These are phyloP conservation scores for Cairina moschata DNA, from an alignment of 2,113 vertebrate species.

Conservation along the genomic window DNA sequence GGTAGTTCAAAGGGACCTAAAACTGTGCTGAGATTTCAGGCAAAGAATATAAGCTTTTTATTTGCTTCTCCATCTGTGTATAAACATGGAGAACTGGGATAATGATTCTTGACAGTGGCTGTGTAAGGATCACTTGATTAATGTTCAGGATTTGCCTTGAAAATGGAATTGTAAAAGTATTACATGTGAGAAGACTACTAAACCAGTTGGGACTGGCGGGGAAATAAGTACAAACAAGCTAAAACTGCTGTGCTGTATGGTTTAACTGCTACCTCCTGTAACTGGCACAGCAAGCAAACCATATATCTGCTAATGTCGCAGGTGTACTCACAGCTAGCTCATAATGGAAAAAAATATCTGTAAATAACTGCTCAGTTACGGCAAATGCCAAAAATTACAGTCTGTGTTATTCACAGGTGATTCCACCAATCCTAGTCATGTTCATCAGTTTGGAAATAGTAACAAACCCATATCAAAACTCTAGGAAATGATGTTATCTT, in stretches of 20 bases:
- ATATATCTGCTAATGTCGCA: constrained; percentile 36
- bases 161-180: neutral
- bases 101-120: neutral
- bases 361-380: constrained; percentile 55
- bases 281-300: constrained; percentile 22
- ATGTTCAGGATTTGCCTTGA: neutral
- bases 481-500: constrained; percentile 23
- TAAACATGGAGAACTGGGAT: neutral
- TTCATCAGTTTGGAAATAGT: neutral
- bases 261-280: constrained; percentile 30
- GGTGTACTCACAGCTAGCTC: constrained; percentile 32
- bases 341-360: constrained; percentile 40
- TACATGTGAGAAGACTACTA: neutral
- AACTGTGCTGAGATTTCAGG: neutral
- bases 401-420: neutral
- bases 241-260: neutral
- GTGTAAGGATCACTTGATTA: neutral
- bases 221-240: constrained; percentile 15
- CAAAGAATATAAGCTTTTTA: neutral
- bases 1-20: neutral
- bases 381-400: constrained; percentile 51
- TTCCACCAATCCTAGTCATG: neutral
- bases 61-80: neutral
- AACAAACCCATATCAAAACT: constrained; percentile 9
- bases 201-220: neutral